Evolutionary conservation across 2,797 vertebrate species (phyloP), one percentile per base, ranked within the genome.

Genomic region (Tragelaphus eurycerus): DNA sequence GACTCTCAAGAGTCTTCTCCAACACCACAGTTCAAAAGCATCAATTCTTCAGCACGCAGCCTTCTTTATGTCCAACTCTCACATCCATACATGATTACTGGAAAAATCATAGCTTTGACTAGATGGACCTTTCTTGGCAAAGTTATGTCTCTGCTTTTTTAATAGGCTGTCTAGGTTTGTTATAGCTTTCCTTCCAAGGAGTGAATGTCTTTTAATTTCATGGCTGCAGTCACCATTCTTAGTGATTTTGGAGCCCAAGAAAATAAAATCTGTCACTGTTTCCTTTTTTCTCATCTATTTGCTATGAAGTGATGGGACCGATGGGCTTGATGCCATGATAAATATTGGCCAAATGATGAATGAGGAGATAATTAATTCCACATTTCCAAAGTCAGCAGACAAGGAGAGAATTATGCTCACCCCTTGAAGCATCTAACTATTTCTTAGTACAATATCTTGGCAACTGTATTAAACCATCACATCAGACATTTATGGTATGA

Each of bases 391-490:
- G 29, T 55, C 62, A 52, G 74, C 1, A 52, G 64, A 71, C 34
- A 86, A 82, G 84, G 62, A 93, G 52, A 94, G 94, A 97, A 94
- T 64, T 21, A 83, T 43, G 76, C 59, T 31, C 64, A 60, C 15
- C 11, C 7, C 21, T 90, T 74, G 46, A 88, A 90, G 78, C 50
- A 64, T 16, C 31, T 82, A 90, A 62, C 52, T 91, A 54, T 50
- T 97, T 97, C 93, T 98, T 96, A 95, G 59, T 96, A 76, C 25
- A 93, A 71, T 91, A 93, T 97, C 82, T 97, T 23, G 97, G 85
- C 95, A 95, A 95, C 79, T 76, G 16, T 48, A 85, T 31, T 88
- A 94, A 98, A 94, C 43, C 97, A 94, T 64, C 86, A 55, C 19
- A 31, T 90, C 67, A 93, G 57, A 89, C 46, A 93, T 94, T 90